Evolutionary conservation across 2,113 vertebrate species (phyloP).

Genomic region (Falco punctatus): DNA sequence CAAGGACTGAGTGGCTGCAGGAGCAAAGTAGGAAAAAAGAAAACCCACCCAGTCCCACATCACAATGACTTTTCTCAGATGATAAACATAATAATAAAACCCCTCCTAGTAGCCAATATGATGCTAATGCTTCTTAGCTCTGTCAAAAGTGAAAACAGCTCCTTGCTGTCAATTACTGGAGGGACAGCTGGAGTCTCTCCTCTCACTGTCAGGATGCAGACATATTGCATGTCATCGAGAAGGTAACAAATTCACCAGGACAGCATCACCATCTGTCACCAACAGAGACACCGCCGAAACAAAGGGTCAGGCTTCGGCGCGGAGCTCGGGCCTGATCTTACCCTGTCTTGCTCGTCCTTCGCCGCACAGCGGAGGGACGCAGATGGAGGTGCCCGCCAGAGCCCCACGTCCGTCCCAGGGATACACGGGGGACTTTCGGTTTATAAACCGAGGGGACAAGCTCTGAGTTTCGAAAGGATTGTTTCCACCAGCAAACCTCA

Average conservation of each 20-base stretch:
- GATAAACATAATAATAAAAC: conserved; percentile 64
- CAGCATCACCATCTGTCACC: conserved; percentile 89
- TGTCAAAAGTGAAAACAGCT: conserved; percentile 73
- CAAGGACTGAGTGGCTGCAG: background rate
- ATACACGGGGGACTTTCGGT: background rate
- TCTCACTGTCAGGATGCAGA: conserved; percentile 83
- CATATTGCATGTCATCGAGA: conserved; percentile 88
- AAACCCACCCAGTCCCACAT: conserved; percentile 10
- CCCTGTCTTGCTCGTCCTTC: background rate
- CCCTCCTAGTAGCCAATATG: conserved; percentile 61
- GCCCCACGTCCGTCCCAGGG: rapidly evolving
- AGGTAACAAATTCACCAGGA: conserved; percentile 90
- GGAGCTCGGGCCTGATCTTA: conserved; percentile 56
- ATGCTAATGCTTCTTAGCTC: conserved; percentile 76
- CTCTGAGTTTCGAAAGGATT: background rate
- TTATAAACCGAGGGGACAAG: background rate
- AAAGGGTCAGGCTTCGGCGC: conserved; percentile 77
- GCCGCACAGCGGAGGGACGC: background rate
- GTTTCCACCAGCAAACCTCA: background rate
- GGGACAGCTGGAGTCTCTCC: conserved; percentile 88
- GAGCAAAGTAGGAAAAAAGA: conserved; percentile 6
- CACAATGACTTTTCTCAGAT: conserved; percentile 50
- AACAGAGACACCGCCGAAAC: conserved; percentile 77
- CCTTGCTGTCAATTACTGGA: conserved; percentile 76
- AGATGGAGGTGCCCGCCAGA: background rate